Evolutionary conservation across 2,888 invertebrate species (phyloP), one percentile per base, ranked within the genome.

Genomic region (Cetonia aurata): DNA sequence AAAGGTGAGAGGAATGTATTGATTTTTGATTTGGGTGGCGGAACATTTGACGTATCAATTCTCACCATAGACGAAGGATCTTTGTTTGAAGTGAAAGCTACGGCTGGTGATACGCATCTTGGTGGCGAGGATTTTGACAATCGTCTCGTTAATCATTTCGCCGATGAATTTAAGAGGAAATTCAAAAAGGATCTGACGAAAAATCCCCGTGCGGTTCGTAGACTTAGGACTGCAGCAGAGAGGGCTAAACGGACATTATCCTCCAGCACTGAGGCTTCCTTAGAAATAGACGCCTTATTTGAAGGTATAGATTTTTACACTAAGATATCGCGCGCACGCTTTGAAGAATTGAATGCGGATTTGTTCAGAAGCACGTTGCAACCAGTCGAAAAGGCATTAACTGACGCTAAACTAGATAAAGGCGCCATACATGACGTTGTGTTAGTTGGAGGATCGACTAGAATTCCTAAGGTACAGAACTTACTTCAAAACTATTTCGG

Each of bases 91-190:
- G 95, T 94, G 3, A 92, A 90, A 81, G 87, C 95, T 0, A 95
- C 94, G 1, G 93, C 93, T 41, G 94, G 94, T 41, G 95, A 95
- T 81, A 95, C 95, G 4, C 95, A 94, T 81, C 87, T 94, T 66
- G 93, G 93, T 19, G 93, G 93, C 10, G 93, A 93, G 82, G 91
- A 93, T 83, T 87, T 87, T 74, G 87, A 87, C 75, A 89, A 87
- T 77, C 84, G 89, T 19, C 79, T 90, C 77, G 89, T 89, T 6
- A 86, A 80, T 70, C 86, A 89, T 79, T 86, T 90, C 71, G 83
- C 86, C 8, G 86, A 89, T n/a, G 89, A 90, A 78, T 89, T 89
- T 80, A 87, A 87, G 77, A 77, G 86, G 1, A 86, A 86, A 74
- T 85, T 77, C 78, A 82, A 81, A 65, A 86, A 87, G 76, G 88